Percentiles rank a stretch among this genome's conserved stretches.
These are phyloP conservation scores for Orchesella cincta DNA, from an alignment of 1,140 invertebrate species.

Conservation along the genomic window DNA sequence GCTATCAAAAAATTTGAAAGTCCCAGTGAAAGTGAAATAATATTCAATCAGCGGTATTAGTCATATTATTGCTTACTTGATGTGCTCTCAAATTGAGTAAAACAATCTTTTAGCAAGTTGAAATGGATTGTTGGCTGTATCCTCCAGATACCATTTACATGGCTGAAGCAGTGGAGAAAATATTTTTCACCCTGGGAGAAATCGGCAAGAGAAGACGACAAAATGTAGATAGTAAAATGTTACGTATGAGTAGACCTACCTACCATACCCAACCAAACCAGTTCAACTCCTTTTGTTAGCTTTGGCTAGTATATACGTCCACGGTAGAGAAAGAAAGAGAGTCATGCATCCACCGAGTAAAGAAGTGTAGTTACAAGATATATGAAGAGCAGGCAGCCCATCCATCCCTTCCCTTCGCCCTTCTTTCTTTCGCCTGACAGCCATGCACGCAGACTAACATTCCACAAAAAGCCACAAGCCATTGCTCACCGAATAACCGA, in stretches of 20 bases:
- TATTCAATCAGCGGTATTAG: too few relatives aligned
- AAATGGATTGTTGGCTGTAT: constrained; percentile 8
- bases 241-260: too few relatives aligned
- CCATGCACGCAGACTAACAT: constrained; percentile 9
- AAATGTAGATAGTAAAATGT: background rate
- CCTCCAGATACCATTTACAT: constrained; percentile 10
- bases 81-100: too few relatives aligned
- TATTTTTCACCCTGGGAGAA: constrained; percentile 23
- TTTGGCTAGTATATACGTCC: background rate
- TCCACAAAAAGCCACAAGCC: constrained; percentile 26
- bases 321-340: background rate
- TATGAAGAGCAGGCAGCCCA: background rate
- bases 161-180: constrained; percentile 2
- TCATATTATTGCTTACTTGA: too few relatives aligned
- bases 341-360: background rate
- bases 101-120: too few relatives aligned
- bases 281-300: too few relatives aligned
- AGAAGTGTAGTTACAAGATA: background rate
- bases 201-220: background rate
- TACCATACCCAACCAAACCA: too few relatives aligned
- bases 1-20: too few relatives aligned
- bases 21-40: too few relatives aligned
- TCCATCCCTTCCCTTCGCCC: background rate
- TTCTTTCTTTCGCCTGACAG: background rate
- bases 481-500: background rate